A percentile compares a stretch with the other conserved stretches of the same genome.
Evolutionary conservation across 2,888 invertebrate species (phyloP).

Genomic region (Formica aserva): DNA sequence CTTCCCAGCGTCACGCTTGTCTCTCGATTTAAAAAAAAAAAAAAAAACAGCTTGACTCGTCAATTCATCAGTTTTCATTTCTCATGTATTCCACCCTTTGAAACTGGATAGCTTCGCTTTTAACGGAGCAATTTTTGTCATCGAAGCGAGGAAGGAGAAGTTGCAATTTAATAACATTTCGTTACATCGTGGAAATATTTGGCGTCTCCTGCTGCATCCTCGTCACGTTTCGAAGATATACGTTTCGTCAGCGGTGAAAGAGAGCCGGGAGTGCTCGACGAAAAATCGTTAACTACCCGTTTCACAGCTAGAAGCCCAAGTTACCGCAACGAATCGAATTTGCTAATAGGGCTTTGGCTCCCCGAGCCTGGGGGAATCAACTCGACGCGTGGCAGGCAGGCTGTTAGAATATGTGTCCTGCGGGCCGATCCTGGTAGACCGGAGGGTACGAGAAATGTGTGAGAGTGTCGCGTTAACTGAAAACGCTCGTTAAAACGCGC

Average conservation of each 20-base stretch:
- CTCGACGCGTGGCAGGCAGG: constrained; percentile 54
- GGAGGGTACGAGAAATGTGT: constrained; percentile 23
- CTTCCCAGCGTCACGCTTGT: constrained; percentile 11
- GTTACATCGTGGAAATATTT: not conserved
- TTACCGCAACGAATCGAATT: constrained; percentile 72
- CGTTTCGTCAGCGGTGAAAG: constrained; percentile 11
- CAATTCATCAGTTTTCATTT: not conserved
- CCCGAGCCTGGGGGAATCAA: constrained; percentile 42
- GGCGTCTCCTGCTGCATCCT: not conserved
- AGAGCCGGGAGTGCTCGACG: constrained; percentile 1
- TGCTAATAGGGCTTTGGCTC: constrained; percentile 67
- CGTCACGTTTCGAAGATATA: constrained; percentile 22
- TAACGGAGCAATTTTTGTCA: not conserved
- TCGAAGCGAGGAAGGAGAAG: not conserved
- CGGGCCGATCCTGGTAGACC: not conserved
- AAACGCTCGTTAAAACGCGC: constrained; percentile 47
- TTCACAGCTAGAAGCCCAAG: constrained; percentile 31
- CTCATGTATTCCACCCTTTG: not conserved
- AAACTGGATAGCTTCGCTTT: constrained; percentile 1
- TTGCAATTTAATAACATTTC: constrained; percentile 8
- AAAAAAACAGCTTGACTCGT: not conserved
- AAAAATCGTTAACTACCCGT: constrained; percentile 45
- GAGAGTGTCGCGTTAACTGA: constrained; percentile 35
- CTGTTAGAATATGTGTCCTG: constrained; percentile 10
- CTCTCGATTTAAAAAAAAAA: not conserved